Base-by-base conservation (phyloP, 2,113 vertebrate species). In the Felis chaus region DNA sequence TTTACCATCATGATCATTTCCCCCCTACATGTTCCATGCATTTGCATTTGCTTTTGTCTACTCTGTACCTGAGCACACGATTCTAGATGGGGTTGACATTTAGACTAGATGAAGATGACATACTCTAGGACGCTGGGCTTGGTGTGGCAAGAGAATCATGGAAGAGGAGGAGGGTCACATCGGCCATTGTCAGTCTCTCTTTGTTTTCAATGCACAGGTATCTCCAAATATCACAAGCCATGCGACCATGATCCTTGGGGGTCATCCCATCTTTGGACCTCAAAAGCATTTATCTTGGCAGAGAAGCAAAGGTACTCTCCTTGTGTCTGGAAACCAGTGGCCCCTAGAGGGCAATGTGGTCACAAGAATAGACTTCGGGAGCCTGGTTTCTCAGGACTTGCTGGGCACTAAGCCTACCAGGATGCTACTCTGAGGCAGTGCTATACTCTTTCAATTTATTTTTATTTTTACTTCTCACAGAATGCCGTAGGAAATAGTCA, bases 281-380 rank as follows among this genome's bases (percentile, higher is more conserved):
- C 23, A 39, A 4, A 25, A 18, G 4, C 5, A 9, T 41, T 69
- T 53, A 63, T 45, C 19, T 10, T 6, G 84, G 29, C 21, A 50
- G 29, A 55, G 18, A 80, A 69, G 53, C 68, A 21, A 31, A 0
- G 3, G 33, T 53, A 5, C 11, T 48, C 1, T 74, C 29, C 9
- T 31, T 48, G 23, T 68, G 39, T 3, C 21, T 65, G 69, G 41
- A 66, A 86, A 27, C 4, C 50, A 50, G 0, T 39, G 61, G 57
- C 93, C 98, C 63, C 91, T 97, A 98, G 98, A 97, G 98, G 98
- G 96, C 95, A 95, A 11, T 97, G 39, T 96, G 89, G 95, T 81
- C 71, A 89, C 89, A 95, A 86, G 76, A 91, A 98, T 97, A 55
- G 25, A 45, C 21, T 88, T 16, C 1, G 41, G 50, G 41, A 71